Percentiles rank a stretch among this genome's conserved stretches.
These are phyloP conservation scores for Sycobia sp. DNA, from an alignment of 1,140 invertebrate genomes.

Conservation along the genomic window DNA sequence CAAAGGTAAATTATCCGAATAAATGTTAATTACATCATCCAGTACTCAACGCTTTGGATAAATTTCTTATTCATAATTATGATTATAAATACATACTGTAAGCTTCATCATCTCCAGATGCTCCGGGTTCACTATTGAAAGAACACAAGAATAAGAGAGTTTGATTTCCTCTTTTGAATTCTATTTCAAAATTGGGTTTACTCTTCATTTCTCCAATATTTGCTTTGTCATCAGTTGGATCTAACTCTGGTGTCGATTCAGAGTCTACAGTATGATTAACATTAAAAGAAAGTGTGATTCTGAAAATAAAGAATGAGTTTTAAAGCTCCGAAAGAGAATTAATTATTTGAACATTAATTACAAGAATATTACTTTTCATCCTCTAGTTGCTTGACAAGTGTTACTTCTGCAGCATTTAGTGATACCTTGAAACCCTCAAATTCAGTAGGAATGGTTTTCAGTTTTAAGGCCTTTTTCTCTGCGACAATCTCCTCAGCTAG, in stretches of 20 bases:
- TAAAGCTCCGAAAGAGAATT: no score
- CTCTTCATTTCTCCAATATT: constrained; percentile 82
- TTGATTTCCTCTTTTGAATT: constrained; percentile 74
- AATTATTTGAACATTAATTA: no score
- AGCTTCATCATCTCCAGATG: constrained; percentile 70
- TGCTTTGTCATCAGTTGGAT: constrained; percentile 69
- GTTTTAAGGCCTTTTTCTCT: constrained; percentile 81
- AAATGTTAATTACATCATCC: constrained; percentile 31
- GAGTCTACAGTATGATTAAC: constrained; percentile 90
- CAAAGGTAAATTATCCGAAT: constrained; percentile 50
- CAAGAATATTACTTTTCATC: constrained; percentile 74
- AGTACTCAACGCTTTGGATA: constrained; percentile 55
- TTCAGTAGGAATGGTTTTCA: constrained; percentile 74
- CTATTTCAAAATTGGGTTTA: constrained; percentile 85
- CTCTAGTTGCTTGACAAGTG: constrained; percentile 69
- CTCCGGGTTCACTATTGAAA: constrained; percentile 68
- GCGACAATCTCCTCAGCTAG: constrained; percentile 86
- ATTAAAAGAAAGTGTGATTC: constrained; percentile 80
- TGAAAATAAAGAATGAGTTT: constrained; percentile 55
- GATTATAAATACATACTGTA: constrained; percentile 67
- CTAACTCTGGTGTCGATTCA: constrained; percentile 70
- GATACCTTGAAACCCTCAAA: constrained; percentile 80
- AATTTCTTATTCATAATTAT: background rate
- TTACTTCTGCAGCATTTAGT: constrained; percentile 78
- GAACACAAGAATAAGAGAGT: constrained; percentile 84